phyloP scores from a whole-genome alignment of 2,797 vertebrate genomes.

The Macrochelys suwanniensis region DNA sequence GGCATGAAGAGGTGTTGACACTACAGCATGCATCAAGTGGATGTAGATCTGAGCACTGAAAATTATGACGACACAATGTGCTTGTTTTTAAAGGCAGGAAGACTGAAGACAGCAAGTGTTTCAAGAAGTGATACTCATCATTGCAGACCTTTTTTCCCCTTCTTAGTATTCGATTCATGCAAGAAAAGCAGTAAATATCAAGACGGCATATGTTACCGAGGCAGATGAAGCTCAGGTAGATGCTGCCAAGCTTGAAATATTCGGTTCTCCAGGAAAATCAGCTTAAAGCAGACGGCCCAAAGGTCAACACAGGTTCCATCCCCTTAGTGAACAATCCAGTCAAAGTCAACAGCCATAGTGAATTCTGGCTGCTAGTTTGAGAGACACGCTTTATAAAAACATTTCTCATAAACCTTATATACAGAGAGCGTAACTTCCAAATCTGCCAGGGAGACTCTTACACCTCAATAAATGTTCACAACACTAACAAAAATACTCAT shows the following conservation, averaged over 20 bases:
- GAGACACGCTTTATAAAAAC: neutral
- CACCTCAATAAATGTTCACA: neutral
- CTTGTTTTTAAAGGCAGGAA: slow-evolving; percentile 12
- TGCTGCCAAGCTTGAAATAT: neutral
- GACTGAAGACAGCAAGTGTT: neutral
- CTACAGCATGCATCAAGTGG: neutral
- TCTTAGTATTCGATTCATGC: neutral
- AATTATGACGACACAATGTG: neutral
- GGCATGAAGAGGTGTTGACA: neutral
- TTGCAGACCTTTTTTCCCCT: neutral
- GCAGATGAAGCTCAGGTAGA: neutral
- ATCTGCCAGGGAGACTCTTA: neutral
- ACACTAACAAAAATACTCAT: neutral
- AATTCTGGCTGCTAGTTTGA: neutral
- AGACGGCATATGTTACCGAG: neutral
- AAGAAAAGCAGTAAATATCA: neutral
- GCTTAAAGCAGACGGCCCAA: neutral
- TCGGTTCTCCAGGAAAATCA: neutral
- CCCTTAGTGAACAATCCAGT: neutral
- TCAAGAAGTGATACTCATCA: neutral
- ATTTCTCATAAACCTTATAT: neutral
- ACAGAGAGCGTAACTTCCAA: neutral
- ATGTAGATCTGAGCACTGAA: neutral
- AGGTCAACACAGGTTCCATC: neutral
- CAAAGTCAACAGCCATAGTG: neutral